phyloP scores from a whole-genome alignment of 2,113 vertebrate genomes.

The Macroglossus sobrinus region DNA sequence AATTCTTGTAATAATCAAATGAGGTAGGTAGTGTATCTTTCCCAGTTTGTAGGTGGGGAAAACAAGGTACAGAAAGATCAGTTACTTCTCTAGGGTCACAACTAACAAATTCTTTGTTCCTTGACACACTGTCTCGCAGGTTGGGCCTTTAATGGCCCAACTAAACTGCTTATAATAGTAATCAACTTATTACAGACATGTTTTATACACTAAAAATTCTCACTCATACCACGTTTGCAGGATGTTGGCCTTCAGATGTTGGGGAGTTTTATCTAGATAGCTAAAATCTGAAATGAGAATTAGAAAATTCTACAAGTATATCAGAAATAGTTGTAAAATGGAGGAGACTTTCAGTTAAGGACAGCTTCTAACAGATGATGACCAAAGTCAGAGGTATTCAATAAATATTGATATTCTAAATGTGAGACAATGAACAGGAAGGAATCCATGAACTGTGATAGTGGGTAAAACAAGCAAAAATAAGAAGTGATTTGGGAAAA shows the following conservation, averaged over 20 bases:
- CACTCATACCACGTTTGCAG: neutral
- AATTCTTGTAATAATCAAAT: neutral
- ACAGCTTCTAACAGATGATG: neutral
- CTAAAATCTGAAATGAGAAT: neutral
- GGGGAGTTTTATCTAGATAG: neutral
- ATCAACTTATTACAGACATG: neutral
- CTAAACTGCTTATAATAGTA: neutral
- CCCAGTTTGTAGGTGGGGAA: neutral
- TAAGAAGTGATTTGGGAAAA: neutral
- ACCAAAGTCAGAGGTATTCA: neutral
- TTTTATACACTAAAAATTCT: neutral
- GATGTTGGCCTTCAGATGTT: neutral
- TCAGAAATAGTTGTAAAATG: neutral
- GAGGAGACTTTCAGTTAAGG: neutral
- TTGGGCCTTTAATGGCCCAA: neutral
- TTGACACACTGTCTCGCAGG: neutral
- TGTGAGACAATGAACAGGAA: neutral
- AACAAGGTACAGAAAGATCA: neutral
- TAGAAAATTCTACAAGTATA: neutral
- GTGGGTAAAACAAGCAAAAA: neutral
- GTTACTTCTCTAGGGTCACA: neutral
- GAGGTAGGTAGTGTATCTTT: neutral
- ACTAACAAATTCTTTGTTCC: neutral
- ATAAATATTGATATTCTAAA: neutral
- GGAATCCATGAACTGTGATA: neutral